Evolutionary conservation across 2,797 vertebrate species (phyloP).

Genomic region (Bradypus variegatus): DNA sequence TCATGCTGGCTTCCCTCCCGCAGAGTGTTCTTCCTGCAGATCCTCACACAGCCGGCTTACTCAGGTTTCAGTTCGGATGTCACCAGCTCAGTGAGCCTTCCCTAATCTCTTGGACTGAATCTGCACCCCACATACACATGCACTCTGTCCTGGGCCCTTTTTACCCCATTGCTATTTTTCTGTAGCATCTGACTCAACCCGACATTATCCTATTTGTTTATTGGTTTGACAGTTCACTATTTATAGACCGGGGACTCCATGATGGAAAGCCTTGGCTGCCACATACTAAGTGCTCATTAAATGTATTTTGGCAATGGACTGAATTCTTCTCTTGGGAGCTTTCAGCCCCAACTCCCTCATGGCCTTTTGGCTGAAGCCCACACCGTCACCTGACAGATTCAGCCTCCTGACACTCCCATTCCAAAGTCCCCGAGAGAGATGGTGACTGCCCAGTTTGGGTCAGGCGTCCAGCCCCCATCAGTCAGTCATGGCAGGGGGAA

Average conservation of each 20-base stretch:
- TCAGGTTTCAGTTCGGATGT: background rate
- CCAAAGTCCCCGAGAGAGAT: background rate
- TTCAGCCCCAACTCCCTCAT: background rate
- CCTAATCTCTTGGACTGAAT: background rate
- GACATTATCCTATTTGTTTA: background rate
- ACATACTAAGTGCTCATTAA: background rate
- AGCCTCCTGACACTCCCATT: fast-evolving
- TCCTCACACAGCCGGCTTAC: background rate
- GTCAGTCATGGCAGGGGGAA: background rate
- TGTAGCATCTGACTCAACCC: background rate
- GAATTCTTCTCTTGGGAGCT: background rate
- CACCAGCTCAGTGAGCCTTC: background rate
- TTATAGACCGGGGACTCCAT: too few relatives aligned
- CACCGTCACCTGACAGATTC: background rate
- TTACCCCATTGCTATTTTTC: background rate
- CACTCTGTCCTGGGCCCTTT: background rate
- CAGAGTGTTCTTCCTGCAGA: background rate
- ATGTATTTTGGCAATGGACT: background rate
- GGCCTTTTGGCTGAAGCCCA: background rate
- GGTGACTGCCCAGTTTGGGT: background rate
- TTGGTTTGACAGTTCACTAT: background rate
- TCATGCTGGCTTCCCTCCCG: background rate
- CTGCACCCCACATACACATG: background rate
- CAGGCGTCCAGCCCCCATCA: background rate
- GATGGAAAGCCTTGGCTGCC: background rate